Conservation (phyloP, 2,888 invertebrate genomes). For the Agelastica alni region DNA sequence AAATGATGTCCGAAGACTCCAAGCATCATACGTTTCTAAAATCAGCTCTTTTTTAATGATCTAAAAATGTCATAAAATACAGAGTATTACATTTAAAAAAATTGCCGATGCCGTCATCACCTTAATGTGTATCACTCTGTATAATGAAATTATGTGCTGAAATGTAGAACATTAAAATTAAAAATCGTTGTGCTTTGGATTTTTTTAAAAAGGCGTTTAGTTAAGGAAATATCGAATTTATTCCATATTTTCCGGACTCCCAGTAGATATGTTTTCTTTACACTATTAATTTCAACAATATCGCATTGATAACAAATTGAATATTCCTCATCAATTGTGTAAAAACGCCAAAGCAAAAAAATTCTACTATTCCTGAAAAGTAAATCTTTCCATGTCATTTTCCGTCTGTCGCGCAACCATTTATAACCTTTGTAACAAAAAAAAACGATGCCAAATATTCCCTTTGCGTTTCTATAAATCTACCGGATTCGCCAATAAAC, state of each 20-base stretch:
- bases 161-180: no score
- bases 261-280: no score
- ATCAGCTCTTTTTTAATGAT: not conserved
- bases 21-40: no score
- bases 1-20: no score
- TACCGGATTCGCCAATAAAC: slow-evolving; percentile 22
- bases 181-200: not conserved
- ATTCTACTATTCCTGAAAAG: no score
- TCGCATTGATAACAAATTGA: no score
- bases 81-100: not conserved
- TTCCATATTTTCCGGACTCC: no score
- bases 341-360: no score
- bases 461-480: slow-evolving; percentile 20
- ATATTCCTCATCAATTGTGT: no score
- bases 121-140: not conserved
- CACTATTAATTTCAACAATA: no score
- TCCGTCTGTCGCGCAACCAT: not conserved
- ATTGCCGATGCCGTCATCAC: not conserved
- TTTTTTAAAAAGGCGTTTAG: no score
- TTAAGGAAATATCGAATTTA: no score
- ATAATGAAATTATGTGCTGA: not conserved
- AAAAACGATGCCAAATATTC: slow-evolving; percentile 1
- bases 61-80: not conserved
- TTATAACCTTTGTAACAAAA: slow-evolving; percentile 1
- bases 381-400: not conserved